Percentiles rank a stretch among this genome's conserved stretches.
These are phyloP conservation scores for Delia radicum DNA, from an alignment of 1,140 invertebrate genomes.

Conservation along the genomic window DNA sequence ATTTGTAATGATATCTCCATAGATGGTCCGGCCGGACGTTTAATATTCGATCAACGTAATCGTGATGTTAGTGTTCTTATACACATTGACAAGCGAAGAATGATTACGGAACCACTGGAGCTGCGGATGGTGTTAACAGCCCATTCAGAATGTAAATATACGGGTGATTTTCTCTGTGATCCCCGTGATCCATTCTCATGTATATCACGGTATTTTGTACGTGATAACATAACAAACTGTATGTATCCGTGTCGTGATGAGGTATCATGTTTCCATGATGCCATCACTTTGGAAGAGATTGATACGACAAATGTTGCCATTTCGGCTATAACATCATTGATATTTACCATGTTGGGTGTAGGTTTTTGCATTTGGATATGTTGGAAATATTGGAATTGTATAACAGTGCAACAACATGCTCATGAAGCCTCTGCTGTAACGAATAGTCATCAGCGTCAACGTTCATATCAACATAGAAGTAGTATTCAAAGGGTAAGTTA, in stretches of 20 bases:
- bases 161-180: constrained; percentile 45
- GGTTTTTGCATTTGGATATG: constrained; percentile 52
- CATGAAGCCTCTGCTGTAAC: constrained; percentile 47
- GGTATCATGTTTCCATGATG: constrained; percentile 46
- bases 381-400: constrained; percentile 54
- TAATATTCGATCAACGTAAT: constrained; percentile 47
- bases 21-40: constrained; percentile 38
- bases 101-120: constrained; percentile 46
- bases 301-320: constrained; percentile 49
- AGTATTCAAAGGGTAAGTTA: constrained; percentile 21
- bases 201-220: constrained; percentile 49
- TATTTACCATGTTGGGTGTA: constrained; percentile 54
- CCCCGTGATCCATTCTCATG: constrained; percentile 48
- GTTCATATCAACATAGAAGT: constrained; percentile 24
- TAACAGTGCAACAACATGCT: constrained; percentile 49
- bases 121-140: constrained; percentile 48
- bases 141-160: constrained; percentile 44
- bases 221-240: constrained; percentile 50
- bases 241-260: constrained; percentile 50
- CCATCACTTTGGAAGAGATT: constrained; percentile 36
- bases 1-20: constrained; percentile 47
- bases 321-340: constrained; percentile 51
- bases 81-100: constrained; percentile 41
- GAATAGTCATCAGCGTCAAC: constrained; percentile 26
- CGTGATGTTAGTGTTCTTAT: constrained; percentile 45